Evolutionary conservation across 2,888 invertebrate species (phyloP), one percentile per base, ranked within the genome.

Genomic region (Lasioglossum calceatum): DNA sequence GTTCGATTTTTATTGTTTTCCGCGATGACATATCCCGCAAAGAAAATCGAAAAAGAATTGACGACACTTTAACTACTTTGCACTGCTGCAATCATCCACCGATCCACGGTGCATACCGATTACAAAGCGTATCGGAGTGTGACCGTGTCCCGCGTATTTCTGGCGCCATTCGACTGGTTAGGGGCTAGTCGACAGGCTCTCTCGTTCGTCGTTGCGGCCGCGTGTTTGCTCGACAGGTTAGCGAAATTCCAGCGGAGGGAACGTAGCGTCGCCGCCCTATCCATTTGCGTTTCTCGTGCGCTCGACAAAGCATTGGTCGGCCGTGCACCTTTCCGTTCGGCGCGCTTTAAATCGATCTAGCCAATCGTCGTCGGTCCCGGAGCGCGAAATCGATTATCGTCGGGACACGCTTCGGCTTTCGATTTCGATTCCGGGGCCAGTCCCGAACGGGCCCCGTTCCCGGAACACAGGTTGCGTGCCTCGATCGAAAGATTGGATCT

Each of bases 71-170:
- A 16, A 47, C 47, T 47, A 2, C 50, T 50, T 7, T 0, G 58
- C 58, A 1, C 10, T 1, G 12, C 12, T 10, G n/a, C 12, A n/a
- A 58, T 58, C n/a, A 36, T 42, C 73, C 19, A 39, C 19, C 67
- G 36, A 36, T 67, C 36, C 58, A 58, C 71, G 77, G 79, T 76
- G 70, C 73, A 70, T 50, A 50, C 78, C 67, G 77, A 80, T 58
- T 44, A 82, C 71, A 73, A 84, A 88, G 81, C 70, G 80, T 83
- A 77, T 77, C 72, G 80, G 82, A 86, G 82, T 88, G 91, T 91
- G 90, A 90, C 88, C 88, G 82, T 91, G 86, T 84, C 80, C 50
- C 80, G 80, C 90, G 80, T 90, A 88, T 90, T 91, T 88, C 91
- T 88, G 87, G 86, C 90, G 87, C 91, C 90, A 58, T 58, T 58